These are phyloP conservation scores for Mallateleia sp. DNA, from an alignment of 2,888 invertebrate genomes.

Conservation along the genomic window DNA sequence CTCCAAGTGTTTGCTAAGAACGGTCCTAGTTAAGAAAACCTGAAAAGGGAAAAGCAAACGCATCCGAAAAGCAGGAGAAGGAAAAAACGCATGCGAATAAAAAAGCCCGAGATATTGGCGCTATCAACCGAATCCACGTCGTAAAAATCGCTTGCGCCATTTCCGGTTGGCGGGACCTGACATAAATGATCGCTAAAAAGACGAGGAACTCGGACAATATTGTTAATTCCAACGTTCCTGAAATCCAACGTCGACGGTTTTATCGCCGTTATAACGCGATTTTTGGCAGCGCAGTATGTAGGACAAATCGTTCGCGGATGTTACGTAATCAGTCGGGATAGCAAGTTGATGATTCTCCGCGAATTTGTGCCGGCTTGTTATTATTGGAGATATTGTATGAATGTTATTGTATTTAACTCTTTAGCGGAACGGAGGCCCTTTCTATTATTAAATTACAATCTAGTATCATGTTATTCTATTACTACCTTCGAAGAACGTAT, in stretches of 20 bases:
- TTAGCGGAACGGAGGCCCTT: no score
- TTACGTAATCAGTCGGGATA: constrained; percentile 49
- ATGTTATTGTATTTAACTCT: no score
- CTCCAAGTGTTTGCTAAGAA: constrained; percentile 38
- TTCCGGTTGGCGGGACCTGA: constrained; percentile 71
- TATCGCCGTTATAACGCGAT: constrained; percentile 66
- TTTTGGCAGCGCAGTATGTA: constrained; percentile 64
- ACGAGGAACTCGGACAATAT: constrained; percentile 66
- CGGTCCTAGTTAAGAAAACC: constrained; percentile 15
- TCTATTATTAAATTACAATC: no score
- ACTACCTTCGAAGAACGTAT: no score
- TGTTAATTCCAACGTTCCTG: constrained; percentile 68
- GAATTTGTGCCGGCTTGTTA: no score
- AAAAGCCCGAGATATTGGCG: constrained; percentile 54
- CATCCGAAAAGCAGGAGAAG: constrained; percentile 14
- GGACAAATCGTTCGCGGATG: constrained; percentile 38
- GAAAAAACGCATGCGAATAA: neutral
- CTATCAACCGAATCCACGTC: constrained; percentile 51
- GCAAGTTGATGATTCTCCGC: constrained; percentile 29
- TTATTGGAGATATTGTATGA: no score
- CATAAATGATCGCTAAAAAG: constrained; percentile 73
- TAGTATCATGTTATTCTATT: no score
- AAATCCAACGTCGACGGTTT: constrained; percentile 67
- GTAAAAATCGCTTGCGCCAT: constrained; percentile 77
- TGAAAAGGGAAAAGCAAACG: constrained; percentile 3